Evolutionary conservation across 2,113 vertebrate genomes (phyloP).

Genomic region (Hymenochirus boettgeri): DNA sequence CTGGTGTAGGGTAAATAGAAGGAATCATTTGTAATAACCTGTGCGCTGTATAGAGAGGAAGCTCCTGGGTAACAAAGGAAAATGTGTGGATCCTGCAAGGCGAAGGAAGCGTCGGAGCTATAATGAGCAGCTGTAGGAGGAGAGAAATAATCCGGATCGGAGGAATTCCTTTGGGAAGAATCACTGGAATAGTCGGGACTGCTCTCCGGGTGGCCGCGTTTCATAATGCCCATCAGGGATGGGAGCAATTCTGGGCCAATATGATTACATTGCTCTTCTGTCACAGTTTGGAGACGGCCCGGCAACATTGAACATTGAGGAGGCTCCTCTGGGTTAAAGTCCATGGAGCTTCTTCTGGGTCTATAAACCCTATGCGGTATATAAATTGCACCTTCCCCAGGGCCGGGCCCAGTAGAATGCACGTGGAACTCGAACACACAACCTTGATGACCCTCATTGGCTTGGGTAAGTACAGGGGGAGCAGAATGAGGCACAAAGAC

Average conservation of each 20-base stretch:
- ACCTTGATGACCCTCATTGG: constrained; percentile 63
- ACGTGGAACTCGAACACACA: constrained; percentile 88
- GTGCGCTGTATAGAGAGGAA: too few species aligned
- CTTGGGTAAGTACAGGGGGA: constrained; percentile 76
- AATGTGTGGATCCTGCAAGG: constrained; percentile 69
- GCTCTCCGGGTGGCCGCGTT: constrained; percentile 72
- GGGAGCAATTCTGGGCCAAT: constrained; percentile 70
- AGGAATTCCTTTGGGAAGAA: constrained; percentile 84
- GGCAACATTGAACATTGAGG: constrained; percentile 57
- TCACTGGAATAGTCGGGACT: constrained; percentile 91
- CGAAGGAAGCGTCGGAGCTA: constrained; percentile 62
- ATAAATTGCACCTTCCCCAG: constrained; percentile 67
- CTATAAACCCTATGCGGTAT: constrained; percentile 71
- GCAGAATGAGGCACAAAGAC: constrained; percentile 82
- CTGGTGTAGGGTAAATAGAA: constrained; percentile 25
- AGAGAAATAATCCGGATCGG: constrained; percentile 86
- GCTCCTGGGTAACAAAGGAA: constrained; percentile 66
- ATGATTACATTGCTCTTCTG: constrained; percentile 79
- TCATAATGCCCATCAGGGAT: constrained; percentile 71
- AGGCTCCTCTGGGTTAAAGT: constrained; percentile 77
- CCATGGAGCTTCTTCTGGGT: constrained; percentile 76
- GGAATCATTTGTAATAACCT: too few species aligned
- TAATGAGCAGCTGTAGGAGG: constrained; percentile 68
- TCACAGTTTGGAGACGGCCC: constrained; percentile 85
- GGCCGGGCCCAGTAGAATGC: constrained; percentile 62